Conservation (phyloP, 2,888 invertebrate species). For the Theristus sp. region DNA sequence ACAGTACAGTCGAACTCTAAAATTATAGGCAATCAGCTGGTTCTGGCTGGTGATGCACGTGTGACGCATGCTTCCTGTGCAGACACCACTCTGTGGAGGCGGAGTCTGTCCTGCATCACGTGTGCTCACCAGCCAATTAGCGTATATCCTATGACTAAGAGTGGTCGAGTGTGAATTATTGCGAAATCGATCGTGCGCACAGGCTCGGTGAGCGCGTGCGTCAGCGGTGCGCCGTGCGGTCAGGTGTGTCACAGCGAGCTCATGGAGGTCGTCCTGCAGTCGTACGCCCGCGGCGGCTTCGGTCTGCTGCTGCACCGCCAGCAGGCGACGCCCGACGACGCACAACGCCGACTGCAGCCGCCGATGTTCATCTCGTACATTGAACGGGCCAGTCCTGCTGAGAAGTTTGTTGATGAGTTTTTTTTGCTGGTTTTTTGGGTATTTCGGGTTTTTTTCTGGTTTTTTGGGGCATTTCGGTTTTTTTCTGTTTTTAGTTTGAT, state of each 20-base stretch:
- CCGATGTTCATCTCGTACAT: constrained; percentile 38
- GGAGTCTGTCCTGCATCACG: too few species aligned
- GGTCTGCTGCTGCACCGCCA: constrained; percentile 39
- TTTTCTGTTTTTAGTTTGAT: too few species aligned
- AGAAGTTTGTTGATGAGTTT: constrained; percentile 38
- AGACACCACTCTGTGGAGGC: too few species aligned
- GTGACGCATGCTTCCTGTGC: too few species aligned
- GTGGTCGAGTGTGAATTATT: background rate
- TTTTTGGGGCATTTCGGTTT: too few species aligned
- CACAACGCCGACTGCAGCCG: constrained; percentile 12
- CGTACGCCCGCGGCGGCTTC: constrained; percentile 35
- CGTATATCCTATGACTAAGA: too few species aligned
- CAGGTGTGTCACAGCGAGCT: constrained; percentile 41
- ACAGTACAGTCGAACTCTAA: too few species aligned
- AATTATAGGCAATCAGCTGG: too few species aligned
- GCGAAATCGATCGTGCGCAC: background rate
- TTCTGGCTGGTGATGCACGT: too few species aligned
- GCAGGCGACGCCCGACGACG: constrained; percentile 10
- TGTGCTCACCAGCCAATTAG: too few species aligned
- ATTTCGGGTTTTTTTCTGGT: background rate
- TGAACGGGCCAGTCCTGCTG: constrained; percentile 41
- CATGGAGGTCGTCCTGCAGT: constrained; percentile 37
- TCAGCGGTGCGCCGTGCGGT: constrained; percentile 15
- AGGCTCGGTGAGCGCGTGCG: constrained; percentile 10
- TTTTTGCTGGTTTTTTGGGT: too few species aligned